phyloP scores from a whole-genome alignment of 2,797 vertebrate genomes.

The Sebastes hubbsi region DNA sequence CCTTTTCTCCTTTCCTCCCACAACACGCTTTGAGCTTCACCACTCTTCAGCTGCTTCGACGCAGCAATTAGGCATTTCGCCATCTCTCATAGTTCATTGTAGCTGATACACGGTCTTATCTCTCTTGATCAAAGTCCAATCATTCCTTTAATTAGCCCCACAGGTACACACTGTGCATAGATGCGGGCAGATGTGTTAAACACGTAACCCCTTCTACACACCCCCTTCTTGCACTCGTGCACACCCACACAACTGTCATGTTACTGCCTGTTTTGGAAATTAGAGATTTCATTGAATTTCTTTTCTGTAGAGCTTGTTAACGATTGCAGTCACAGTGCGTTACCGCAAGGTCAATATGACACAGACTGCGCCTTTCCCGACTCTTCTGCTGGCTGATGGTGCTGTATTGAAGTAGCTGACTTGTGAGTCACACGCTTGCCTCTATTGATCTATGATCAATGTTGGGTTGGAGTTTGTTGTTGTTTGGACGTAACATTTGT shows the following conservation, averaged over 20 bases:
- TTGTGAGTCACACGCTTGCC: constrained; percentile 11
- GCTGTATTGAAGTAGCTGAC: constrained; percentile 5
- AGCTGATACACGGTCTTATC: constrained; percentile 33
- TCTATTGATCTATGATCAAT: constrained; percentile 9
- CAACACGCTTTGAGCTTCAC: not conserved
- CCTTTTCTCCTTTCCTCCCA: constrained; percentile 26
- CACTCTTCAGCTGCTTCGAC: not conserved
- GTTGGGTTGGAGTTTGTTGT: not conserved
- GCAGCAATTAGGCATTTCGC: constrained; percentile 30
- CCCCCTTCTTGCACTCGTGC: not conserved
- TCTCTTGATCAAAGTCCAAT: constrained; percentile 61
- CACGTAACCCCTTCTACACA: not conserved
- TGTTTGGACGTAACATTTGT: not conserved
- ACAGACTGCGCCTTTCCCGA: constrained; percentile 1
- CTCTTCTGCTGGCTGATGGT: not conserved
- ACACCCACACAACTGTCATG: constrained; percentile 18
- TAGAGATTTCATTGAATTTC: not conserved
- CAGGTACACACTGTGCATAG: constrained; percentile 50
- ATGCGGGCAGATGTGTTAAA: constrained; percentile 42
- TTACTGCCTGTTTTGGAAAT: constrained; percentile 22
- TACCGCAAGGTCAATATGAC: constrained; percentile 52
- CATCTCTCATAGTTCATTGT: constrained; percentile 30
- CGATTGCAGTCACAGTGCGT: constrained; percentile 36
- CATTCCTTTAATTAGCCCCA: constrained; percentile 69
- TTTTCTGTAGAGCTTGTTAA: constrained; percentile 23